Evolutionary conservation across 2,113 vertebrate genomes (phyloP).

Genomic region (Oxyruncus cristatus): DNA sequence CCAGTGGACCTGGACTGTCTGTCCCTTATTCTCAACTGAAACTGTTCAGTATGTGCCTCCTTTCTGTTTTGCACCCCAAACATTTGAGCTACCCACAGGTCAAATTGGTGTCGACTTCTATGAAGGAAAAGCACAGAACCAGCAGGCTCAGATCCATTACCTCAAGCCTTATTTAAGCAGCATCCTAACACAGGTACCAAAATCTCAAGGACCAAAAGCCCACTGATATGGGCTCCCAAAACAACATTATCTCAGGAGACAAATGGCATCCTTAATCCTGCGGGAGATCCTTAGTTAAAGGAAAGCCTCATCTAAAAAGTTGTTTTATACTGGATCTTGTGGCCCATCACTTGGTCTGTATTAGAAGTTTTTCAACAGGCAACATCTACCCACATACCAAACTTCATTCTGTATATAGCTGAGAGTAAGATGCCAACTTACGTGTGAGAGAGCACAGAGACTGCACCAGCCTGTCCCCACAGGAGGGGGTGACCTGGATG

Average conservation of each 20-base stretch:
- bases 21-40: neutral
- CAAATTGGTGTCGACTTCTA: fast-evolving
- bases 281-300: neutral
- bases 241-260: neutral
- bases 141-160: neutral
- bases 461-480: neutral
- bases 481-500: neutral
- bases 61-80: neutral
- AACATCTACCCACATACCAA: neutral
- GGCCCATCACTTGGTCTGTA: neutral
- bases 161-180: neutral
- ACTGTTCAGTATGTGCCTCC: neutral
- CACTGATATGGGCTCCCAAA: neutral
- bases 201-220: neutral
- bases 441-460: neutral
- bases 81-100: neutral
- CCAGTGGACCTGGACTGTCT: neutral
- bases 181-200: neutral
- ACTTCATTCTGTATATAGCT: neutral
- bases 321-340: neutral
- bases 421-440: neutral
- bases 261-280: neutral
- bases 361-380: neutral
- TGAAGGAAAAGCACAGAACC: neutral
- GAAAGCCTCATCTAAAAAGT: neutral